Percentiles rank a stretch among this genome's conserved stretches.
These are phyloP conservation scores for Microvelia longipes DNA, from an alignment of 1,140 invertebrate species.

Conservation along the genomic window DNA sequence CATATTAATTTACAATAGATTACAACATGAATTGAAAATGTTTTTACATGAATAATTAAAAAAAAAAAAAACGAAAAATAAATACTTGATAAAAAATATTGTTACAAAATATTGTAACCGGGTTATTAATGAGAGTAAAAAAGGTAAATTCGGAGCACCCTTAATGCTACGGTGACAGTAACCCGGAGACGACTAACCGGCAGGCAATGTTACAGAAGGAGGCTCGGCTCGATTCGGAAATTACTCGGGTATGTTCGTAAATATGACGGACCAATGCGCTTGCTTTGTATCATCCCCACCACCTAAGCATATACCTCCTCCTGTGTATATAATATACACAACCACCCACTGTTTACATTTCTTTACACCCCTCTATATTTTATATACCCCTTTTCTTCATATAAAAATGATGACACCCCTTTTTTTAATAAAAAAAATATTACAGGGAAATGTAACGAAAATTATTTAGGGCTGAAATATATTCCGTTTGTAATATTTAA, in stretches of 20 bases:
- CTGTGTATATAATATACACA: background rate
- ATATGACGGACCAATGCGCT: background rate
- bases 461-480: too few species aligned
- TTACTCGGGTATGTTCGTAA: background rate
- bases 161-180: background rate
- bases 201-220: background rate
- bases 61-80: background rate
- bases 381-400: too few species aligned
- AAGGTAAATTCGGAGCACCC: background rate
- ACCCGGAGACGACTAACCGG: background rate
- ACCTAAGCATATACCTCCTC: background rate
- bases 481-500: too few species aligned
- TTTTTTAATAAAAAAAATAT: too few species aligned
- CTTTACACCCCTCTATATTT: too few species aligned
- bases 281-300: background rate
- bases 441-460: too few species aligned
- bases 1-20: too few species aligned
- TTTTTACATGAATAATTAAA: too few species aligned
- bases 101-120: background rate
- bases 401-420: background rate
- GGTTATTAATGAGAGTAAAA: background rate
- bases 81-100: background rate
- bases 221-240: background rate
- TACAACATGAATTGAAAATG: too few species aligned
- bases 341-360: background rate